Evolutionary conservation across 2,113 vertebrate species (phyloP).

Genomic region (Synodontis membranacea): DNA sequence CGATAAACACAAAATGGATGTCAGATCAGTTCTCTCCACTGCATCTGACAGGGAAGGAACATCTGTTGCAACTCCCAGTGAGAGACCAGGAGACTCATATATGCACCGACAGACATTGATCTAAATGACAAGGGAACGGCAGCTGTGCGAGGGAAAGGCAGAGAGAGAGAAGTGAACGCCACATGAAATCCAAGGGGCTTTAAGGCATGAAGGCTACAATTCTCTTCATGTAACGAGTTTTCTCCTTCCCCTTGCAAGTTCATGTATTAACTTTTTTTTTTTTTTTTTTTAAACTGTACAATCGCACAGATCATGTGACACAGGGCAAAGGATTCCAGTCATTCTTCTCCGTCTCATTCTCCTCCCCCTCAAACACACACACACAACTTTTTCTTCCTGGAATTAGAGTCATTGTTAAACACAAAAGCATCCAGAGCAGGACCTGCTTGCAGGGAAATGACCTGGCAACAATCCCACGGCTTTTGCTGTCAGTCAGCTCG

Average conservation of each 20-base stretch:
- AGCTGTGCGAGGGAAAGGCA: conserved; percentile 1
- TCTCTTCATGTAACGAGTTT: background rate
- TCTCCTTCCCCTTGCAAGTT: background rate
- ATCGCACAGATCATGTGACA: background rate
- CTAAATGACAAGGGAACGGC: conserved; percentile 35
- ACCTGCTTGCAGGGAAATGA: conserved; percentile 33
- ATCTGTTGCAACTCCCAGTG: conserved; percentile 23
- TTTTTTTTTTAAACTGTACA: no score
- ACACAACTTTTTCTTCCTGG: conserved; percentile 15
- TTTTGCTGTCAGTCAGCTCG: conserved; percentile 32
- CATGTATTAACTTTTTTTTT: conserved; percentile 10
- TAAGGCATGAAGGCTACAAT: conserved; percentile 24
- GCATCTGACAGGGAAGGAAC: conserved; percentile 10
- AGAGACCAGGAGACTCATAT: conserved; percentile 26
- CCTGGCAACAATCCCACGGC: conserved; percentile 18
- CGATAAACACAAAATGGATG: conserved; percentile 15
- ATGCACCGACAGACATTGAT: conserved; percentile 32
- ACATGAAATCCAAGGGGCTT: background rate
- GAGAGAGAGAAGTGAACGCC: background rate
- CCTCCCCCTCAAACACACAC: background rate
- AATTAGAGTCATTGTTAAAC: conserved; percentile 43
- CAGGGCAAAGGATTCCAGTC: background rate
- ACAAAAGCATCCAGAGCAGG: conserved; percentile 37
- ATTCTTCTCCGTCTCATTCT: background rate
- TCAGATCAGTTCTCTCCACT: conserved; percentile 16